Base-by-base conservation (phyloP, 2,888 invertebrate genomes). In the Helobdella robusta region DNA sequence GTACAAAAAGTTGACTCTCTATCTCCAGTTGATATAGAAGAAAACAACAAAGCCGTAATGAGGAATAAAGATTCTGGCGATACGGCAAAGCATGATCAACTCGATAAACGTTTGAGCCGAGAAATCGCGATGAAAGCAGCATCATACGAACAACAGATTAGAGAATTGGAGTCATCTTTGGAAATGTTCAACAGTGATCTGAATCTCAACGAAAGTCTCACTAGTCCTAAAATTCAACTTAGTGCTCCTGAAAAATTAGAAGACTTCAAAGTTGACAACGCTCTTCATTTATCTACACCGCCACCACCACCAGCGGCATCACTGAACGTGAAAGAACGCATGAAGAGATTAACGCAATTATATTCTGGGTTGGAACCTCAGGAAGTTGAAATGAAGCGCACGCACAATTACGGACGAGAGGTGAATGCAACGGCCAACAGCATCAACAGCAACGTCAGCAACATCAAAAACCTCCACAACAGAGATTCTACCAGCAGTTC, bases 321-420 rank as follows among this genome's bases (percentile, higher is more conserved):
- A 6, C 36, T 54, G 8, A 50, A 15, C 30, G 54, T 61, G 48
- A 61, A 61, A 50, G 66, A 66, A 28, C 48, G 60, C 23, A 32
- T 66, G 28, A 60, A 34, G 54, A 61, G 46, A 66, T 56, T 66
- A n/a, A 61, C 66, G 4, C 61, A 66, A 30, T 36, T 61, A 11
- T 66, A 66, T 20, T 52, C 61, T 6, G 60, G 30, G 11, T 32
- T 25, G 25, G 65, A 65, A 18, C 23, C 28, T 1, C 11, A 30
- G 34, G 52, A 52, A 15, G 32, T 30, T 15, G 50, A 35, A 25
- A n/a, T 50, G 23, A 60, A 44, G 23, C 28, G 32, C 11, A 28
- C 56, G n/a, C n/a, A 28, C n/a, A 56, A 28, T 2, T 56, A 25
- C 28, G 34, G 32, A 30, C 25, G 25, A 20, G 50, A 46, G 48